Evolutionary conservation across 2,888 invertebrate species (phyloP).

Genomic region (Rhopalosiphum nymphaeae): DNA sequence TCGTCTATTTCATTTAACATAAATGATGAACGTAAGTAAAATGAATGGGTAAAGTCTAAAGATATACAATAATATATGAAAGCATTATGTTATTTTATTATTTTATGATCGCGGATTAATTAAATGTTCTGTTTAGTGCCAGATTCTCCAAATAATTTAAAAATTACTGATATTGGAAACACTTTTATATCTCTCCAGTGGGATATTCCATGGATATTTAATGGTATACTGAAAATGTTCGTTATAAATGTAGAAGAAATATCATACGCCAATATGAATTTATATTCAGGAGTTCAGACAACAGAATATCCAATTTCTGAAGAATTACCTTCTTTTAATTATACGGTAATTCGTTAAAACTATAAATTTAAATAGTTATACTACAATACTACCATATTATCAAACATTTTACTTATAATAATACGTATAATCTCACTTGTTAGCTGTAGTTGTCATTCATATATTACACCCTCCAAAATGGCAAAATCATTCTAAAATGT

Average conservation of each 20-base stretch:
- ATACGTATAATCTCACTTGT: neutral
- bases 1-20: neutral
- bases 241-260: neutral
- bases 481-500: neutral
- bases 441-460: neutral
- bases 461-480: neutral
- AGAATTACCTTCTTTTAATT: slow-evolving; percentile 3
- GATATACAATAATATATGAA: neutral
- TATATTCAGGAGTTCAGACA: neutral
- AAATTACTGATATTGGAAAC: neutral
- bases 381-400: neutral
- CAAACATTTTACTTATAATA: neutral
- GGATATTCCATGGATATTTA: slow-evolving; percentile 37
- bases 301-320: neutral
- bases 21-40: slow-evolving; percentile 22
- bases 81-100: neutral
- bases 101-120: neutral
- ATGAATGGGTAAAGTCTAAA: neutral
- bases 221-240: neutral
- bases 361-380: neutral
- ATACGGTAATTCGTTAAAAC: neutral
- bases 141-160: neutral
- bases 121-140: slow-evolving; percentile 9
- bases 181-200: neutral
- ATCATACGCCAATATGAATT: neutral